Percentiles rank a stretch among this genome's conserved stretches.
Conservation (phyloP, 2,888 invertebrate genomes). For the Homarus gammarus region DNA sequence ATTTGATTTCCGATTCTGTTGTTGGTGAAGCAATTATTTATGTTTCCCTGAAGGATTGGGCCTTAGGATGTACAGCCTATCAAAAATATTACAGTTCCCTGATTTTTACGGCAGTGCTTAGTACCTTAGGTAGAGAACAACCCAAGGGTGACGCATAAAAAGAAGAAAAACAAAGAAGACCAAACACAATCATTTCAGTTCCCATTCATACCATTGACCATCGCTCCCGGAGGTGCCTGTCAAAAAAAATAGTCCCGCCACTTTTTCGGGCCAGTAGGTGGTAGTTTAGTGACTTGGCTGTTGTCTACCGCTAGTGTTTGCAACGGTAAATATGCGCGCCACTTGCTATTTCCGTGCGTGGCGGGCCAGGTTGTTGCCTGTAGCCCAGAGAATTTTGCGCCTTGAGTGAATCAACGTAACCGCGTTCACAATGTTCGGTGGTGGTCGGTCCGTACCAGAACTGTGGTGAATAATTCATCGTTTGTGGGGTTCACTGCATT, state of each 20-base stretch:
- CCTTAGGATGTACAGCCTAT: background rate
- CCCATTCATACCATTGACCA: slow-evolving; percentile 42
- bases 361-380: background rate
- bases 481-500: background rate
- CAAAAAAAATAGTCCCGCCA: slow-evolving; percentile 29
- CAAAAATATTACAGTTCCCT: background rate
- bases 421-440: too few species aligned
- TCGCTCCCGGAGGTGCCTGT: slow-evolving; percentile 22
- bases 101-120: slow-evolving; percentile 5
- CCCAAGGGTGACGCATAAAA: background rate
- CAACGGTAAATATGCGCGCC: slow-evolving; percentile 23
- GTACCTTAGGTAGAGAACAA: background rate
- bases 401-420: too few species aligned
- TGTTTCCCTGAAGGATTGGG: background rate
- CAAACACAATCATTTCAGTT: slow-evolving; percentile 3
- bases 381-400: background rate
- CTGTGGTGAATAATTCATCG: background rate
- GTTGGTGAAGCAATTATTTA: slow-evolving; percentile 7
- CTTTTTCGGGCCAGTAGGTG: slow-evolving; percentile 16
- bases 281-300: slow-evolving; percentile 5
- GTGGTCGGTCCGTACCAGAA: too few species aligned
- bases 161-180: background rate
- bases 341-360: background rate
- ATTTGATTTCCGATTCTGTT: slow-evolving; percentile 63
- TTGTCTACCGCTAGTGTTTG: background rate